These are phyloP conservation scores for Ceramica pisi DNA, from an alignment of 2,888 invertebrate genomes.

Conservation along the genomic window DNA sequence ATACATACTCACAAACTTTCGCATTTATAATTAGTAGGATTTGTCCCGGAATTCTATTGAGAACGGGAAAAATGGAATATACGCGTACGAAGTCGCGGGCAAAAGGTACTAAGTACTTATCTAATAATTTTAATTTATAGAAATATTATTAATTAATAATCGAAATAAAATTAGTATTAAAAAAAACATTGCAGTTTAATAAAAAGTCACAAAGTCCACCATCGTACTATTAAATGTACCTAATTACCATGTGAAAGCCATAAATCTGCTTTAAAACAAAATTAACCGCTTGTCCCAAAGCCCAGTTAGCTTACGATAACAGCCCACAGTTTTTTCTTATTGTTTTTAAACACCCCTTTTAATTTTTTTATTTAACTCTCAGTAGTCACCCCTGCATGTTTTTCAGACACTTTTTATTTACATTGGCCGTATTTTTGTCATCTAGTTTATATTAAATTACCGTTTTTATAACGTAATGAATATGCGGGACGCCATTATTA, in stretches of 20 bases:
- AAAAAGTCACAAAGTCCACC: slow-evolving; percentile 11
- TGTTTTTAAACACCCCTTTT: slow-evolving; percentile 86
- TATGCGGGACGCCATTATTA: slow-evolving; percentile 85
- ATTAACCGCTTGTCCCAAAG: slow-evolving; percentile 87
- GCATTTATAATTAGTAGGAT: no score
- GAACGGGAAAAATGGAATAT: no score
- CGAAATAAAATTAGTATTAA: no score
- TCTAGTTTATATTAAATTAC: slow-evolving; percentile 91
- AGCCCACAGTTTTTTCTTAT: slow-evolving; percentile 77
- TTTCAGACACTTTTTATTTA: slow-evolving; percentile 82
- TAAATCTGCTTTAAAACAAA: slow-evolving; percentile 85
- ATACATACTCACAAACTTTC: no score
- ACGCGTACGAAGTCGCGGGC: no score
- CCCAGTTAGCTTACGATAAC: slow-evolving; percentile 85
- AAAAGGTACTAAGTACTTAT: no score
- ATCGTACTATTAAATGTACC: slow-evolving; percentile 53
- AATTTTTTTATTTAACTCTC: slow-evolving; percentile 73
- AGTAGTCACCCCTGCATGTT: slow-evolving; percentile 77
- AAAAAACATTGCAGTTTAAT: no score
- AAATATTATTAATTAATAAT: no score
- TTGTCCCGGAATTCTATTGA: no score
- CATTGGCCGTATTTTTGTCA: slow-evolving; percentile 88
- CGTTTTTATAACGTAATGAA: slow-evolving; percentile 87
- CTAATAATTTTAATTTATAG: no score
- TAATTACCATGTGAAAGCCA: slow-evolving; percentile 68